These are phyloP conservation scores for Nebria ingens DNA, from an alignment of 1,140 invertebrate genomes.

Conservation along the genomic window DNA sequence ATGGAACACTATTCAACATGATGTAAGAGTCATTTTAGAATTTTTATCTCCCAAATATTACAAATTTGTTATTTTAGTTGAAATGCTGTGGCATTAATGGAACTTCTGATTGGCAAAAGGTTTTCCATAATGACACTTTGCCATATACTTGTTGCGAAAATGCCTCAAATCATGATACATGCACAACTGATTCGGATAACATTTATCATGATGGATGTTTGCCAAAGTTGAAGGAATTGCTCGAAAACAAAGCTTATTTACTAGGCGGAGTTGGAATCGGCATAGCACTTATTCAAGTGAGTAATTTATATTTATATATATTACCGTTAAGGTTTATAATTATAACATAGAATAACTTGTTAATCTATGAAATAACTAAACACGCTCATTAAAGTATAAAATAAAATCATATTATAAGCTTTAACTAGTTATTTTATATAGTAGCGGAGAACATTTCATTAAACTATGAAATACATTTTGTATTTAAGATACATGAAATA, in stretches of 20 bases:
- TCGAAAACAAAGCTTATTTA: slow-evolving; percentile 58
- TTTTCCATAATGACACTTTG: slow-evolving; percentile 43
- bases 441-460: no score
- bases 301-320: slow-evolving; percentile 34
- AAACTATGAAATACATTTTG: no score
- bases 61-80: slow-evolving; percentile 41
- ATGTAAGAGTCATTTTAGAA: slow-evolving; percentile 42
- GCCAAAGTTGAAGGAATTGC: slow-evolving; percentile 44
- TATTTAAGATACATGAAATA: background rate
- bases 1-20: slow-evolving; percentile 69
- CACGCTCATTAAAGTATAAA: no score
- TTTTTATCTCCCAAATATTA: background rate
- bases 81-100: slow-evolving; percentile 68
- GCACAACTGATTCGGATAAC: slow-evolving; percentile 38
- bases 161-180: slow-evolving; percentile 38
- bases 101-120: slow-evolving; percentile 52
- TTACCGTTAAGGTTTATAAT: no score
- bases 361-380: no score
- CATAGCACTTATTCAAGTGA: slow-evolving; percentile 67
- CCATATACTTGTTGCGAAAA: slow-evolving; percentile 60
- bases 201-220: slow-evolving; percentile 52
- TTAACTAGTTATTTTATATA: no score
- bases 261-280: slow-evolving; percentile 67
- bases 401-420: no score
- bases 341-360: no score